A percentile compares a stretch with the other conserved stretches of the same genome.
Conservation (phyloP, 1,140 invertebrate species). For the Drosophila rhopaloa region DNA sequence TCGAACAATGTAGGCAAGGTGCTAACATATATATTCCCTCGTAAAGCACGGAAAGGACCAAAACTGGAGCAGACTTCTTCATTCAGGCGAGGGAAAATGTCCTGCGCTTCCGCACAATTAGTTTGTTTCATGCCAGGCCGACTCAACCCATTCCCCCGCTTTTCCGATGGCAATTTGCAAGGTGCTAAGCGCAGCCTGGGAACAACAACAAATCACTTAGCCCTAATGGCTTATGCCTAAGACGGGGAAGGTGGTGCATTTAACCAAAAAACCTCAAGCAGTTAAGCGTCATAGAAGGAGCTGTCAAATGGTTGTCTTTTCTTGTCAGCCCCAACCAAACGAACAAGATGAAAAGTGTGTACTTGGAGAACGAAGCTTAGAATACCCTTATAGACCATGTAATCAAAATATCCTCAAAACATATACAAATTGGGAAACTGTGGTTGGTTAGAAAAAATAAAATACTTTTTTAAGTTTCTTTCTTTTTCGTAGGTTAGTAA, state of each 20-base stretch:
- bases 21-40: neutral
- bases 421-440: neutral
- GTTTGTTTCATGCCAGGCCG: slow-evolving; percentile 40
- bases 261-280: slow-evolving; percentile 81
- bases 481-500: too few relatives aligned
- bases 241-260: slow-evolving; percentile 54
- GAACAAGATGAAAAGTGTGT: neutral
- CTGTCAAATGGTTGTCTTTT: slow-evolving; percentile 79
- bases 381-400: slow-evolving; percentile 3
- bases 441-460: too few relatives aligned
- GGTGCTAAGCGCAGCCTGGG: slow-evolving; percentile 51
- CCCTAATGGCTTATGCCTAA: slow-evolving; percentile 74
- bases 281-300: slow-evolving; percentile 60
- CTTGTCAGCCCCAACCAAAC: slow-evolving; percentile 27
- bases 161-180: slow-evolving; percentile 67
- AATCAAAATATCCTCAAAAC: too few relatives aligned
- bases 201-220: slow-evolving; percentile 83
- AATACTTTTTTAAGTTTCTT: too few relatives aligned
- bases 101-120: slow-evolving; percentile 75
- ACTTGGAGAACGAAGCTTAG: neutral
- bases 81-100: slow-evolving; percentile 38
- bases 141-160: neutral
- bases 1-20: slow-evolving; percentile 12
- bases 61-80: slow-evolving; percentile 63
- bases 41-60: slow-evolving; percentile 11